Evolutionary conservation across 1,140 invertebrate species (phyloP).

Genomic region (Anastrepha obliqua): DNA sequence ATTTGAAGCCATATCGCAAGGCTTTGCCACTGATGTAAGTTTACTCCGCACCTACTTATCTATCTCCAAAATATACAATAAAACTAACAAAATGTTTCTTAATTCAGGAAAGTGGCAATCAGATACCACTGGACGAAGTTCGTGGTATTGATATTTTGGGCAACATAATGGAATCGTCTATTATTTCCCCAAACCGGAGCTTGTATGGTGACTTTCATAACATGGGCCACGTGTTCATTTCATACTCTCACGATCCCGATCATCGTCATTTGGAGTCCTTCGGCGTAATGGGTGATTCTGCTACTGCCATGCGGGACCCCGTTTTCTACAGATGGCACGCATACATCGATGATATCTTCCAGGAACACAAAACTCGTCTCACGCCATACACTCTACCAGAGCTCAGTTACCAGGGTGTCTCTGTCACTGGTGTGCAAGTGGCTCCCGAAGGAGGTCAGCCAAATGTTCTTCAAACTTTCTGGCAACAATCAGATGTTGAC

Average conservation of each 20-base stretch:
- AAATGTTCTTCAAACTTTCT: constrained; percentile 81
- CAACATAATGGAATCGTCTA: constrained; percentile 85
- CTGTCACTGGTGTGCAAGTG: constrained; percentile 77
- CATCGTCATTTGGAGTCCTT: constrained; percentile 82
- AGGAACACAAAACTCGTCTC: constrained; percentile 83
- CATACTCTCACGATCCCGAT: constrained; percentile 84
- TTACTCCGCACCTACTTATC: neutral
- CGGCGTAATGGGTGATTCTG: constrained; percentile 84
- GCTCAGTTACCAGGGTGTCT: constrained; percentile 81
- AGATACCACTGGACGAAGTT: constrained; percentile 78
- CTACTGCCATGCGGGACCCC: constrained; percentile 88
- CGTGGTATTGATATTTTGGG: constrained; percentile 87
- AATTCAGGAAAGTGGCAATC: constrained; percentile 75
- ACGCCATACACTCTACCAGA: constrained; percentile 77
- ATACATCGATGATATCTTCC: constrained; percentile 86
- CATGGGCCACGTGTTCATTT: constrained; percentile 81
- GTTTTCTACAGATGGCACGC: constrained; percentile 91
- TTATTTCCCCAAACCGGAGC: constrained; percentile 81
- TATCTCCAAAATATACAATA: neutral
- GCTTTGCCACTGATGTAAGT: constrained; percentile 77
- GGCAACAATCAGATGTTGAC: constrained; percentile 85
- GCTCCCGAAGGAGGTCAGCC: constrained; percentile 74
- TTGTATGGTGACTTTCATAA: constrained; percentile 86
- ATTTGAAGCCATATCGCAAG: constrained; percentile 83
- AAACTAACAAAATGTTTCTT: neutral